Conservation (phyloP, 64 coral and sea anemone genomes). For the Pocillopora verrucosa region DNA sequence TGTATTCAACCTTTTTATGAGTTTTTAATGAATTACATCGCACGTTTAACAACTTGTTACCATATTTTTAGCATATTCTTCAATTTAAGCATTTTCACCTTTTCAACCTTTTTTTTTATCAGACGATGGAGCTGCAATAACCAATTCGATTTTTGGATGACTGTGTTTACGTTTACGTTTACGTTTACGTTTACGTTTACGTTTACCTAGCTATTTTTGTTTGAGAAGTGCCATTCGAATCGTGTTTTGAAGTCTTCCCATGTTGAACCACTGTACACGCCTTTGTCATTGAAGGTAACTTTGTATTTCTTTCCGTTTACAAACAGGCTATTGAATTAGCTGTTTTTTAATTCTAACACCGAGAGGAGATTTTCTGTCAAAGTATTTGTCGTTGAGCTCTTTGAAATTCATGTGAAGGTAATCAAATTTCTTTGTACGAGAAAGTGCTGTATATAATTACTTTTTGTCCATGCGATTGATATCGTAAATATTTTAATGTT, state of each 20-base stretch:
- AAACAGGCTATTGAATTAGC: neutral
- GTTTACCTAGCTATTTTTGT: neutral
- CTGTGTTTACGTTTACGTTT: too few species aligned
- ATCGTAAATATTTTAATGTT: conserved; percentile 41
- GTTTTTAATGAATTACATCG: neutral
- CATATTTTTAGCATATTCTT: conserved; percentile 43
- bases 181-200: too few species aligned
- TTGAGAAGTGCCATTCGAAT: conserved; percentile 43
- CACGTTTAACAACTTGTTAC: conserved; percentile 15
- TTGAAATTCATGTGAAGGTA: conserved; percentile 31
- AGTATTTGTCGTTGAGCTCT: neutral
- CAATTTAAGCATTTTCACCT: conserved; percentile 50
- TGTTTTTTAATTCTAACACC: too few species aligned
- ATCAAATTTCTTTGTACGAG: conserved; percentile 24
- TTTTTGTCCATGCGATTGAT: conserved; percentile 50
- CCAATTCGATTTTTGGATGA: too few species aligned
- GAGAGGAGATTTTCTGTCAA: too few species aligned
- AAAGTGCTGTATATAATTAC: conserved; percentile 44
- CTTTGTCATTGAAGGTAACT: neutral
- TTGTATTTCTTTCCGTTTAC: neutral
- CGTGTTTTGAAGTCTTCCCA: conserved; percentile 36
- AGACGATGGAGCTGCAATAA: neutral
- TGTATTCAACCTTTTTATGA: conserved; percentile 34
- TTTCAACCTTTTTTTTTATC: conserved; percentile 31
- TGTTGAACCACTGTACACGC: conserved; percentile 29